Percentiles rank a stretch among this genome's conserved stretches.
phyloP scores from a whole-genome alignment of 2,113 vertebrate species.

The Formicarius rufipectus region DNA sequence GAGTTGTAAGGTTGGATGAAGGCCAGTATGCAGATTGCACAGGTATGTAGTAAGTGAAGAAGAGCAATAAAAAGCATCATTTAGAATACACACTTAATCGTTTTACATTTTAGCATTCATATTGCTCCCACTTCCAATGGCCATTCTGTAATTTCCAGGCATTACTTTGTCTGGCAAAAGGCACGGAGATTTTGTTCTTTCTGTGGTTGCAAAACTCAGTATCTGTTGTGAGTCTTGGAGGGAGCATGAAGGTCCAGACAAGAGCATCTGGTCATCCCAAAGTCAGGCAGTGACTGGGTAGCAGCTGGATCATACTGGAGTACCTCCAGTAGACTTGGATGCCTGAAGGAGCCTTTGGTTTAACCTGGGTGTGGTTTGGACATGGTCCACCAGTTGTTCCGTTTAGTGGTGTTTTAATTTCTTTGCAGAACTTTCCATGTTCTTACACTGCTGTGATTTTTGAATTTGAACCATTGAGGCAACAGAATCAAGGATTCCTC shows the following conservation, averaged over 20 bases:
- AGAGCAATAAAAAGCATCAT: not conserved
- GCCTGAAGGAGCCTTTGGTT: not conserved
- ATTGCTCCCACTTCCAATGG: not conserved
- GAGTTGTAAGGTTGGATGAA: not conserved
- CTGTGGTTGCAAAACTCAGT: rapidly evolving
- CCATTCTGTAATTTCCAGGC: not conserved
- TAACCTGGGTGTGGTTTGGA: not conserved
- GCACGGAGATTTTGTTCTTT: not conserved
- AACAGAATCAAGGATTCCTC: not conserved
- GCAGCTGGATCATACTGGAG: rapidly evolving
- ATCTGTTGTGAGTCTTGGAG: not conserved
- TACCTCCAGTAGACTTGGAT: not conserved
- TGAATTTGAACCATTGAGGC: not conserved
- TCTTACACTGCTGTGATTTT: not conserved
- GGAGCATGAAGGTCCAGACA: not conserved
- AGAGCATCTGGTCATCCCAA: not conserved
- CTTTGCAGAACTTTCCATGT: not conserved
- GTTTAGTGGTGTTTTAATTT: not conserved
- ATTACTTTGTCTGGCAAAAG: not conserved
- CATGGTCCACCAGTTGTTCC: not conserved
- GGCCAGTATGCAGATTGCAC: not conserved
- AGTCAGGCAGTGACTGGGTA: not conserved
- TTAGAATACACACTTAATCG: not conserved
- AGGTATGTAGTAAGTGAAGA: not conserved
- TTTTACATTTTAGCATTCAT: not conserved